Evolutionary conservation across 2,888 invertebrate species (phyloP), one percentile per base, ranked within the genome.

Genomic region (Platerodrilus igneus): DNA sequence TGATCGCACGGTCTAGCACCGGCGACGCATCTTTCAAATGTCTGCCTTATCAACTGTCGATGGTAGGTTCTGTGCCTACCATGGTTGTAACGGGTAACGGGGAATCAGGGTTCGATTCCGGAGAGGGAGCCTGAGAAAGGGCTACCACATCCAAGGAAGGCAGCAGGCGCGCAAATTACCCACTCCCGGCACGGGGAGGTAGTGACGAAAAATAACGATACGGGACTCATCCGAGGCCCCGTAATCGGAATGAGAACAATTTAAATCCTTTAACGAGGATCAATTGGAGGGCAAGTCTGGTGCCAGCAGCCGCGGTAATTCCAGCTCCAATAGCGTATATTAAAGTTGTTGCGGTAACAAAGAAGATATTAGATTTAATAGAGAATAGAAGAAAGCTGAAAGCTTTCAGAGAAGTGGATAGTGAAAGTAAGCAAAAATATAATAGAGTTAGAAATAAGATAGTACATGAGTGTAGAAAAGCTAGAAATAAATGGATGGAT

Each of bases 101-200:
- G 74, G 78, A 79, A 80, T 80, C 73, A 79, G 79, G 79, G 78
- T 79, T 80, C 76, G 76, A 77, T 78, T 79, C 77, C 76, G 77
- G 76, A 78, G 78, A 78, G 77, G 75, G 75, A 77, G 77, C 77
- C 75, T 77, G 76, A 77, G 76, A 77, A 76, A 78, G 74, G 75
- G 77, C 76, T 76, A 77, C 75, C 76, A 78, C 76, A 75, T 77
- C 78, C 73, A 77, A 79, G 78, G 78, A 78, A 76, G 77, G 78
- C 78, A 79, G 78, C 78, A 78, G 76, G 76, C 76, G 76, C 77
- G 76, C 73, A 77, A 77, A 76, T 76, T 76, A 75, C 73, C 76
- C 74, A 75, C 32, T 76, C 72, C 70, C 68, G 67, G 66, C 67
- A 70, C 71, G 68, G 69, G n/a, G 71, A 75, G 76, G 76, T 77